A percentile compares a stretch with the other conserved stretches of the same genome.
Conservation (phyloP, 2,797 vertebrate species). For the Champsocephalus esox region DNA sequence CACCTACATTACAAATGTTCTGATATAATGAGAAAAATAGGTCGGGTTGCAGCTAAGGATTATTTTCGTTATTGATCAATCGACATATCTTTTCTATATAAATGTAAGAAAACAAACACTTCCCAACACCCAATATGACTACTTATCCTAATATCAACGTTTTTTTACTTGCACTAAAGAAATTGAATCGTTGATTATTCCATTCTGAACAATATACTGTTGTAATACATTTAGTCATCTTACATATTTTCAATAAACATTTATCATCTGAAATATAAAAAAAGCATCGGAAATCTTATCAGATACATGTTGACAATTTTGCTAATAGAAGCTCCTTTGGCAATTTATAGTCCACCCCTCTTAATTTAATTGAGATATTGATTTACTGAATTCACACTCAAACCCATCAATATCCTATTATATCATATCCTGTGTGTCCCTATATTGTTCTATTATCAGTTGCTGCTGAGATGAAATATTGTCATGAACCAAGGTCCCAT, state of each 20-base stretch:
- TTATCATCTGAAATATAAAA: slow-evolving; percentile 7
- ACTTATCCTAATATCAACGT: not conserved
- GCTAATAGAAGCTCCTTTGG: slow-evolving; percentile 19
- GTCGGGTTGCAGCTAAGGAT: not conserved
- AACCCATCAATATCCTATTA: slow-evolving; percentile 42
- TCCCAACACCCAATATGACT: no score
- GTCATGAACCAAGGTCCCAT: slow-evolving; percentile 12
- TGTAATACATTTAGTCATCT: slow-evolving; percentile 12
- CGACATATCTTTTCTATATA: not conserved
- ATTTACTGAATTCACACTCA: slow-evolving; percentile 27
- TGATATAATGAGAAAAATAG: not conserved
- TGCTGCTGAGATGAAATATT: slow-evolving; percentile 33
- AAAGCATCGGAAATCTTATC: slow-evolving; percentile 4
- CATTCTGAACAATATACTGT: not conserved
- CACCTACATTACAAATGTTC: not conserved
- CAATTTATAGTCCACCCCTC: not conserved
- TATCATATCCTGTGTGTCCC: slow-evolving; percentile 11
- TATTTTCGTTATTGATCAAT: not conserved
- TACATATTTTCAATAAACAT: not conserved
- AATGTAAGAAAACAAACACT: not conserved
- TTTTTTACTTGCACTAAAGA: slow-evolving; percentile 8
- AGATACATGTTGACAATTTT: slow-evolving; percentile 17
- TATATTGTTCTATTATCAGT: slow-evolving; percentile 16
- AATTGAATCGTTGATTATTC: slow-evolving; percentile 34
- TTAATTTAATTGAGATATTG: slow-evolving; percentile 31